Base-by-base conservation (phyloP, 1,140 invertebrate genomes). In the Magallana angulata region DNA sequence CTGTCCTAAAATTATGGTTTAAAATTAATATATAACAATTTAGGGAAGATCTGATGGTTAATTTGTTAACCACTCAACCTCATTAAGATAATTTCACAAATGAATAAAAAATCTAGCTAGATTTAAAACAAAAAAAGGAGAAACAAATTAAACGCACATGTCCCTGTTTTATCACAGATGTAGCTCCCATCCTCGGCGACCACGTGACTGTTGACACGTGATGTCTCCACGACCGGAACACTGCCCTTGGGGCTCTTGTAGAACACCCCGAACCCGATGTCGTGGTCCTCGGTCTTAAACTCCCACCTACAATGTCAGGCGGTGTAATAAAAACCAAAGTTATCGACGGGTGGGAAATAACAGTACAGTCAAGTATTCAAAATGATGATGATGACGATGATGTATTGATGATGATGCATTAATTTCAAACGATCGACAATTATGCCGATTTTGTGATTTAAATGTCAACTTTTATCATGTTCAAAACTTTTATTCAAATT, bases 181-280 rank as follows among this genome's bases (percentile, higher is more conserved):
- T 98, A 92, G 57, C 97, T 96, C 64, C 98, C 98, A 89, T 97
- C 96, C 95, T 98, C 97, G 30, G 97, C 96, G 18, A 97, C 96
- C 88, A 97, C 96, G 92, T 98, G 97, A 86, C 97, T 96, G 57
- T 97, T 96, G 3, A 98, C 96, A 88, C 97, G 96, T 87, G 96
- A 96, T 56, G 97, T 94, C 0, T 96, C 96, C 84, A 98, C 95
- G 16, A 97, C 95, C 85, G 96, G 95, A 7, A 94, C 96, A 89
- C 96, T 96, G 58, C 95, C 83, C 1, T 82, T 95, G 1, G 97
- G 97, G 84, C 96, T 95, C 6, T 95, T 95, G 89, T 96, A 96
- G 56, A 96, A 95, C 48, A 99, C 96, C 76, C 97, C 96, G 94
- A 98, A 99, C 91, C 97, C 97, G 85, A 99, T 98, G 93, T 98